A percentile compares a stretch with the other conserved stretches of the same genome.
Evolutionary conservation across 2,888 invertebrate species (phyloP).

Genomic region (Syrphus vitripennis): DNA sequence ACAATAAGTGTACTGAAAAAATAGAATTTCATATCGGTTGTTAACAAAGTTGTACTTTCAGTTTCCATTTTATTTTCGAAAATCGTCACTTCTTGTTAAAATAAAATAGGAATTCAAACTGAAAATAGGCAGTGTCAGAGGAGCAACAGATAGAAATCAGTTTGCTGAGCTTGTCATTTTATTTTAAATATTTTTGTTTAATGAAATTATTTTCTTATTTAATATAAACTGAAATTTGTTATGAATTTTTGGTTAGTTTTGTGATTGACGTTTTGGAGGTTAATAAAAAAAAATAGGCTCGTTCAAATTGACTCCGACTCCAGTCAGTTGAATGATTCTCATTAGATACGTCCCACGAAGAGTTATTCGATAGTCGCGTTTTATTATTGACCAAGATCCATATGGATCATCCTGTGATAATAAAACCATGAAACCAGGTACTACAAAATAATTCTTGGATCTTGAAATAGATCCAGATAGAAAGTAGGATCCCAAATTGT

Average conservation of each 20-base stretch:
- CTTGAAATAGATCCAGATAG: too few species aligned
- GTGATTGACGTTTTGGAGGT: background rate
- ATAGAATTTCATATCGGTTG: conserved; percentile 9
- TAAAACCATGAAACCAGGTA: too few species aligned
- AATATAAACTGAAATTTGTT: background rate
- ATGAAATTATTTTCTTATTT: background rate
- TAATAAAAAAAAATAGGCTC: too few species aligned
- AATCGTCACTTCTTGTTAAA: background rate
- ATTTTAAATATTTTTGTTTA: background rate
- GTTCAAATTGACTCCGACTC: too few species aligned
- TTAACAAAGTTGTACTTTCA: background rate
- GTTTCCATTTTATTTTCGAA: background rate
- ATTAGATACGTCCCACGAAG: too few species aligned
- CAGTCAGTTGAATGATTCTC: too few species aligned
- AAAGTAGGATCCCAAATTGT: too few species aligned
- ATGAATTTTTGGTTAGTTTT: background rate
- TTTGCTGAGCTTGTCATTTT: background rate
- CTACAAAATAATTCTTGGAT: too few species aligned
- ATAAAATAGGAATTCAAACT: background rate
- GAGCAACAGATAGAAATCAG: background rate
- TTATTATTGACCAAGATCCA: too few species aligned
- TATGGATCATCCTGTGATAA: too few species aligned
- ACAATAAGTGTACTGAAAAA: conserved; percentile 43
- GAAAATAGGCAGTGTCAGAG: background rate
- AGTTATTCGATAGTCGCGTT: too few species aligned